phyloP scores from a whole-genome alignment of 2,113 vertebrate species.

The Lathamus discolor region DNA sequence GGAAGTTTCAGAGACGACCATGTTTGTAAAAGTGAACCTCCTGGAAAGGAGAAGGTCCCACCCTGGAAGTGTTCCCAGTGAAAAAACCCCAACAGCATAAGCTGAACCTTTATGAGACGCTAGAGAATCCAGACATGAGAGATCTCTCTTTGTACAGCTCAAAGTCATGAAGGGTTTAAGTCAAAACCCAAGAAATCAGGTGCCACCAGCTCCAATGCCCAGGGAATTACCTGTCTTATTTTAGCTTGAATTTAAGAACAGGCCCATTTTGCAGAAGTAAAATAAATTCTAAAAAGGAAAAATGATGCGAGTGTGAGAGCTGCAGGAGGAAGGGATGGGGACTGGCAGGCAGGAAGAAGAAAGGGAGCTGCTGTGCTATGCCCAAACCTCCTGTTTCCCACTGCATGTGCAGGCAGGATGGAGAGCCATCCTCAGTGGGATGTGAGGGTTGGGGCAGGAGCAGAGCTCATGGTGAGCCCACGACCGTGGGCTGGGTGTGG shows the following conservation, averaged over 20 bases:
- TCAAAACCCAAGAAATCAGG: neutral
- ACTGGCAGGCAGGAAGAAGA: rapidly evolving
- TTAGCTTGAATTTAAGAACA: neutral
- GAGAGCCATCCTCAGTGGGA: neutral
- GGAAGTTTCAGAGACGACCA: neutral
- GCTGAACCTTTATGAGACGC: neutral
- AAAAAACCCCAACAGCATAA: neutral
- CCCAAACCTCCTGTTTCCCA: rapidly evolving
- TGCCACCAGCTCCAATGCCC: rapidly evolving
- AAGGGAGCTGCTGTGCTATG: neutral
- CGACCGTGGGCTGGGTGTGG: neutral
- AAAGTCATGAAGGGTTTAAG: neutral
- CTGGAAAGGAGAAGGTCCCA: neutral
- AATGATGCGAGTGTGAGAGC: neutral
- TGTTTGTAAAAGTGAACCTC: neutral
- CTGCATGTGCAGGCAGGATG: neutral
- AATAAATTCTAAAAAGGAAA: neutral
- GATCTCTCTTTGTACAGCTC: neutral
- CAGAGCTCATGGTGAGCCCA: rapidly evolving
- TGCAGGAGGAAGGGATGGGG: neutral
- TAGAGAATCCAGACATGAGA: neutral
- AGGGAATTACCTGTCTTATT: neutral
- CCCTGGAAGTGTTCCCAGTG: neutral
- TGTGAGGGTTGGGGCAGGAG: neutral
- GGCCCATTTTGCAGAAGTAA: neutral